Percentiles rank a stretch among this genome's conserved stretches.
phyloP scores from a whole-genome alignment of 2,113 vertebrate species.

The Cheilinus undulatus region DNA sequence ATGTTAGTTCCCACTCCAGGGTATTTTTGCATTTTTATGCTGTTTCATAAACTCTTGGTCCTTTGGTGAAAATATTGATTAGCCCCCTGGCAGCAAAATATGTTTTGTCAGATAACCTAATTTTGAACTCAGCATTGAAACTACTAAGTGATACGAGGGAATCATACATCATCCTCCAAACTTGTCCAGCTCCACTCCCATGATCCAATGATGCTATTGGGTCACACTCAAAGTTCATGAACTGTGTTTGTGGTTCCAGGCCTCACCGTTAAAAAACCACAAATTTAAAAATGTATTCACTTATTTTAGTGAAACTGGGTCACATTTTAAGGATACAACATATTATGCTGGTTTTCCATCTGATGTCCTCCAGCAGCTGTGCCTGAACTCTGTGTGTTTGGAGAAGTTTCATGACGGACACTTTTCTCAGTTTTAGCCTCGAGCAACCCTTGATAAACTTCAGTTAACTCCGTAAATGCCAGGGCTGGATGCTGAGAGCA shows the following conservation, averaged over 20 bases:
- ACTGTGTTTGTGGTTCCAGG: neutral
- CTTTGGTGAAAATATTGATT: neutral
- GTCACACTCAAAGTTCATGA: neutral
- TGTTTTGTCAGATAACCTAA: neutral
- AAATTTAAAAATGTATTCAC: neutral
- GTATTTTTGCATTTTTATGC: neutral
- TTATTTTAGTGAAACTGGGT: neutral
- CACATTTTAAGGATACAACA: neutral
- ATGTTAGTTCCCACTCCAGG: neutral
- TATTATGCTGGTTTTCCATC: neutral
- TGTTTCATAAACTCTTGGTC: neutral
- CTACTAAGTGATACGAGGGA: neutral
- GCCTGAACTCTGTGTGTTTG: neutral
- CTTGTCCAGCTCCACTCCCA: neutral
- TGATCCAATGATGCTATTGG: neutral
- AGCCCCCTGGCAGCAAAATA: neutral
- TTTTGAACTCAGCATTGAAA: neutral
- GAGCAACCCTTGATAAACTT: no score
- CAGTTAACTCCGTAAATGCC: no score
- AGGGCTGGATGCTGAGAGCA: no score
- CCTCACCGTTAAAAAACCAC: neutral
- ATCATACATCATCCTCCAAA: neutral
- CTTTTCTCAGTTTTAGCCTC: neutral
- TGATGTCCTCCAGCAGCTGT: no score
- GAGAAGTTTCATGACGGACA: neutral